Conservation (phyloP, 2,888 invertebrate species). For the Nomada lathburiana region DNA sequence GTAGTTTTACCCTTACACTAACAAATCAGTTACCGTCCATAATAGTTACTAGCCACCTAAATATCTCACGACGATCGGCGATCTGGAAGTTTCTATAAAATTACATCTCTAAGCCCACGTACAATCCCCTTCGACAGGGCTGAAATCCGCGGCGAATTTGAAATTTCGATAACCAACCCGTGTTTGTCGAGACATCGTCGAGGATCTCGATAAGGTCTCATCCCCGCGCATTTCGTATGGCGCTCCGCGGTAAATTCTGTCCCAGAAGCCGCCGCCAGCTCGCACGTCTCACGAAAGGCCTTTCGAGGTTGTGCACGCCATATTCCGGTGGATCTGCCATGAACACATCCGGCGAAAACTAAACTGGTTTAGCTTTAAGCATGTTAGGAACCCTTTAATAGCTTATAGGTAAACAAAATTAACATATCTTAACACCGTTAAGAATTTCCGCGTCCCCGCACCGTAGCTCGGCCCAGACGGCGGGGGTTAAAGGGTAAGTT, state of each 20-base stretch:
- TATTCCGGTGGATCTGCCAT: conserved; percentile 78
- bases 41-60: no score
- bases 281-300: conserved; percentile 52
- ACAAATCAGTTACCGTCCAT: no score
- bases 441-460: conserved; percentile 80
- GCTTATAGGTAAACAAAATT: conserved; percentile 85
- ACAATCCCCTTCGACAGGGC: conserved; percentile 29
- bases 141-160: conserved; percentile 21
- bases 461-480: conserved; percentile 61
- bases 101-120: conserved; percentile 5
- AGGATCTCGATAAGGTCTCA: conserved; percentile 62
- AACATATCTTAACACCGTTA: conserved; percentile 85
- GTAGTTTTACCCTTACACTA: no score
- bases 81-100: neutral
- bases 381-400: conserved; percentile 84
- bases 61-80: no score
- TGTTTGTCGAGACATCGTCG: conserved; percentile 64
- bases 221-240: conserved; percentile 38
- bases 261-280: conserved; percentile 30
- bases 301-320: conserved; percentile 63
- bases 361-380: conserved; percentile 84
- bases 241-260: conserved; percentile 64
- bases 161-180: conserved; percentile 72
- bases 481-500: conserved; percentile 79
- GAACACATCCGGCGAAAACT: conserved; percentile 83